These are phyloP conservation scores for Pseudomyrmex concolor DNA, from an alignment of 1,140 invertebrate genomes.

Conservation along the genomic window DNA sequence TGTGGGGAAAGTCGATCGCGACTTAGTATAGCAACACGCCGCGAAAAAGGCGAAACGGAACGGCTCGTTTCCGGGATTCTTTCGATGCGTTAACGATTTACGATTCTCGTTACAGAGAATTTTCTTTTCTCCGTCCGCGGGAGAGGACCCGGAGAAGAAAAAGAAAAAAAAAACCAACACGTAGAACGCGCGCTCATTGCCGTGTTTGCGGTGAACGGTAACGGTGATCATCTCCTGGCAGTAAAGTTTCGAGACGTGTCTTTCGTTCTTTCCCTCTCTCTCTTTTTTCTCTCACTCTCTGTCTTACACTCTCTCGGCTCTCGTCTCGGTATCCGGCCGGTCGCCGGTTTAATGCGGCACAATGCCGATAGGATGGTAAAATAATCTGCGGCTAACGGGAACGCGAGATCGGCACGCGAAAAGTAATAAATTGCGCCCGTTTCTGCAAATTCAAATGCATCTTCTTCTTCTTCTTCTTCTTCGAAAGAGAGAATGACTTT, in stretches of 20 bases:
- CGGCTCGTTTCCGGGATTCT: conserved; percentile 66
- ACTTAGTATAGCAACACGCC: no score
- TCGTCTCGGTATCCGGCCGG: conserved; percentile 19
- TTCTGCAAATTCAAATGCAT: conserved; percentile 53
- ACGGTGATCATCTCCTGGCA: conserved; percentile 66
- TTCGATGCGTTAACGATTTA: conserved; percentile 63
- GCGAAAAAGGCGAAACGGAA: conserved; percentile 46
- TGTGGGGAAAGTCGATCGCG: conserved; percentile 31
- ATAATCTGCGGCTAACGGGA: conserved; percentile 66
- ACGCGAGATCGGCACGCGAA: conserved; percentile 25
- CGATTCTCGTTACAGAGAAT: conserved; percentile 53
- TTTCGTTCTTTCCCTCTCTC: no score
- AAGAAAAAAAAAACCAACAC: conserved; percentile 30
- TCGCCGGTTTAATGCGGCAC: conserved; percentile 46
- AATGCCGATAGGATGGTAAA: conserved; percentile 58
- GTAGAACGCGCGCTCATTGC: conserved; percentile 46
- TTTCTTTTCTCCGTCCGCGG: conserved; percentile 38
- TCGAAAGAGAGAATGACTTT: not conserved
- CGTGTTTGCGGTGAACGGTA: conserved; percentile 72
- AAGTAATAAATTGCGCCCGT: conserved; percentile 45
- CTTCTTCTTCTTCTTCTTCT: no score
- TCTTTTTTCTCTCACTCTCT: no score
- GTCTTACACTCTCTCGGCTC: not conserved
- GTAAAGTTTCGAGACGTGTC: conserved; percentile 57
- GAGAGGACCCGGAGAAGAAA: not conserved